phyloP scores from a whole-genome alignment of 2,888 invertebrate genomes.

The Agriopis marginaria region DNA sequence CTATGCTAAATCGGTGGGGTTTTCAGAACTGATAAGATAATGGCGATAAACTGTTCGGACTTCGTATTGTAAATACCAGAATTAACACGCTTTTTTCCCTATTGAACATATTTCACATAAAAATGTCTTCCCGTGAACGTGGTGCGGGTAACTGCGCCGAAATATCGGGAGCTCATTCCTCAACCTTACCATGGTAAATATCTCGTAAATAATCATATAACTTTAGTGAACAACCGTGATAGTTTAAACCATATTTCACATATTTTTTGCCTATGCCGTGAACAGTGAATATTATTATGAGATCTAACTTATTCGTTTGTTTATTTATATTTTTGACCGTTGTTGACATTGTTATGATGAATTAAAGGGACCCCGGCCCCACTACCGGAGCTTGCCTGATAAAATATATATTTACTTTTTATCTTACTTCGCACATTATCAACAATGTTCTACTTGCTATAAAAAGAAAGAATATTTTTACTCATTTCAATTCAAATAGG shows the following conservation, averaged over 20 bases:
- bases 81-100: neutral
- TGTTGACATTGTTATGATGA: conserved; percentile 10
- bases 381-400: conserved; percentile 25
- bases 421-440: conserved; percentile 14
- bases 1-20: too few relatives aligned
- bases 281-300: neutral
- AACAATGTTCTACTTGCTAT: conserved; percentile 23
- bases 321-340: conserved; percentile 7
- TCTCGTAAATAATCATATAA: too few relatives aligned
- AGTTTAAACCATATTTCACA: too few relatives aligned
- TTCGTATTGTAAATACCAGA: neutral
- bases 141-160: too few relatives aligned
- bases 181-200: too few relatives aligned
- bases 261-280: neutral
- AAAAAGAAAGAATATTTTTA: conserved; percentile 15
- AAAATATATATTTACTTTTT: conserved; percentile 28
- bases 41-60: neutral
- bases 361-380: conserved; percentile 16
- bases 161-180: too few relatives aligned
- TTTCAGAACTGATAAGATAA: neutral
- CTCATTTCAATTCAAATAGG: conserved; percentile 5
- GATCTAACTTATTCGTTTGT: neutral
- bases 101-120: too few relatives aligned
- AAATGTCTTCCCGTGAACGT: too few relatives aligned
- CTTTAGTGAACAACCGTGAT: too few relatives aligned